These are phyloP conservation scores for Tethea ocularis DNA, from an alignment of 2,888 invertebrate genomes.

Conservation along the genomic window DNA sequence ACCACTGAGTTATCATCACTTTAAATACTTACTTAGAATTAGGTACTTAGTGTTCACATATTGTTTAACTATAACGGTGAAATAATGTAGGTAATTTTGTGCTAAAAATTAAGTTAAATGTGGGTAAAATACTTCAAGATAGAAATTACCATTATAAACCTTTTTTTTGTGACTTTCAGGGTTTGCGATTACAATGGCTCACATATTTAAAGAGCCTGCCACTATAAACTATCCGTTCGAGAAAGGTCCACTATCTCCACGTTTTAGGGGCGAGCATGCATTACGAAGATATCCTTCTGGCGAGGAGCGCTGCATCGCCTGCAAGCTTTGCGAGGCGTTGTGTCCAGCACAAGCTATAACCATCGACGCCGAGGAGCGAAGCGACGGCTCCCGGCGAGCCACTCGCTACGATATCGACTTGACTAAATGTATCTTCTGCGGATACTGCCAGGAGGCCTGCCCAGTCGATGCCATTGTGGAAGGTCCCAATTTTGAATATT, in stretches of 20 bases:
- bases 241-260: conserved; percentile 98
- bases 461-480: conserved; percentile 99
- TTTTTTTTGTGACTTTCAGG: conserved; percentile 73
- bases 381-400: conserved; percentile 97
- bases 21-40: too few relatives aligned
- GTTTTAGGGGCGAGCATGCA: conserved; percentile 99
- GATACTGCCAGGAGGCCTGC: conserved; percentile 99
- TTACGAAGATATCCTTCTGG: conserved; percentile 97
- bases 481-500: conserved; percentile 99
- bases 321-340: conserved; percentile 99
- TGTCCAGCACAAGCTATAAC: conserved; percentile 99
- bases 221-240: conserved; percentile 99
- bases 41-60: too few relatives aligned
- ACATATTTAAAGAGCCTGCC: conserved; percentile 91
- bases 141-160: not conserved
- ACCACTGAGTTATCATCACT: too few relatives aligned
- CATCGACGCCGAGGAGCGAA: conserved; percentile 98
- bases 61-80: too few relatives aligned
- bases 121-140: not conserved
- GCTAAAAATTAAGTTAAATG: not conserved
- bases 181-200: conserved; percentile 90
- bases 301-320: conserved; percentile 99
- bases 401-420: conserved; percentile 98
- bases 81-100: too few relatives aligned
- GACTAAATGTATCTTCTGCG: conserved; percentile 99